Percentiles rank a stretch among this genome's conserved stretches.
Conservation (phyloP, 2,888 invertebrate genomes). For the Thysanoteuthis rhombus region DNA sequence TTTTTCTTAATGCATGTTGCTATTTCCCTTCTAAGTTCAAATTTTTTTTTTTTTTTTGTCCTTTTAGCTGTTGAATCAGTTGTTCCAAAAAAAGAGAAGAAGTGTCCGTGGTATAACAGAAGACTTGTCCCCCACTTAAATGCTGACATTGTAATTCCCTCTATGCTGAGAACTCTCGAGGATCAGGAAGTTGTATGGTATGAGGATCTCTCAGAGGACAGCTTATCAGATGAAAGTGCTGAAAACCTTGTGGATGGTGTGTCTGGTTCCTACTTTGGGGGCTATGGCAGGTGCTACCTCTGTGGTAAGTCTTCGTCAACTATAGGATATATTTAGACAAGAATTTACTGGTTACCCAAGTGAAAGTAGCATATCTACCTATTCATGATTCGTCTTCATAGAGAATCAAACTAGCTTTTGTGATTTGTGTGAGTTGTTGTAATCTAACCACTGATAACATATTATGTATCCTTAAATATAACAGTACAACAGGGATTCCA, state of each 20-base stretch:
- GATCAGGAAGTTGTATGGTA: background rate
- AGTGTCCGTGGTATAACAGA: background rate
- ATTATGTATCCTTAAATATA: too few relatives aligned
- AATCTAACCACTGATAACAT: too few relatives aligned
- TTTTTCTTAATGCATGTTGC: too few relatives aligned
- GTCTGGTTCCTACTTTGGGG: constrained; percentile 72
- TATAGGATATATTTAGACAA: background rate
- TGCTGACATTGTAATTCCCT: background rate
- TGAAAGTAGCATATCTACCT: too few relatives aligned
- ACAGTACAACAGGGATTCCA: too few relatives aligned
- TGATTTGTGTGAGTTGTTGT: too few relatives aligned
- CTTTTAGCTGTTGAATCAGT: background rate
- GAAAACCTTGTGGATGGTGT: background rate
- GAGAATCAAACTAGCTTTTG: too few relatives aligned
- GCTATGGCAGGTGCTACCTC: constrained; percentile 74
- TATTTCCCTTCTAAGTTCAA: too few relatives aligned
- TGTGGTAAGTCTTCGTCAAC: constrained; percentile 68
- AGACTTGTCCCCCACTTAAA: background rate
- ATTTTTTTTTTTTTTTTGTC: background rate
- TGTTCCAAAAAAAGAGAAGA: background rate
- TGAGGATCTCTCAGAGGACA: background rate
- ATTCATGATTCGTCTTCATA: too few relatives aligned
- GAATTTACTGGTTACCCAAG: too few relatives aligned
- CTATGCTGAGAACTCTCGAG: background rate
- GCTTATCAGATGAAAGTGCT: background rate